phyloP scores from a whole-genome alignment of 23 tunicate genomes.

The Trididemnum nubilum region DNA sequence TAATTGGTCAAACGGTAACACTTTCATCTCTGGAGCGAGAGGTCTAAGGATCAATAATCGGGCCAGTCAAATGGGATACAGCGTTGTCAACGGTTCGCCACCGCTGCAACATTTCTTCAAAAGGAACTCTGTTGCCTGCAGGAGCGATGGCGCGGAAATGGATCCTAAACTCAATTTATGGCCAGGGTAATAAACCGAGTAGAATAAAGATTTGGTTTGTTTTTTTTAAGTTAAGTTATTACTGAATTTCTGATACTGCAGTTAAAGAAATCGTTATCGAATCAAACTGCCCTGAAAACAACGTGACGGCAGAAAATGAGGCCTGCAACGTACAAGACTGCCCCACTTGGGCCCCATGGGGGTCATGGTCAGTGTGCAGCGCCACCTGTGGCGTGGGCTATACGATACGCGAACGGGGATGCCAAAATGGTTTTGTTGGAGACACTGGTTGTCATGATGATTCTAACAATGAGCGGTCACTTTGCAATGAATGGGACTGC shows the following conservation, averaged over 20 bases:
- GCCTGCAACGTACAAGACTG: constrained; percentile 30
- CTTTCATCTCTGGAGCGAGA: too few relatives aligned
- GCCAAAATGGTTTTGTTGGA: constrained; percentile 52
- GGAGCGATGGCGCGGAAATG: too few relatives aligned
- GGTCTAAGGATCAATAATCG: too few relatives aligned
- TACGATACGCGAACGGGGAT: constrained; percentile 32
- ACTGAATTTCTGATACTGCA: neutral
- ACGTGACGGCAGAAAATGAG: neutral
- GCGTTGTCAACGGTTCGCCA: neutral
- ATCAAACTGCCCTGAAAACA: constrained; percentile 6
- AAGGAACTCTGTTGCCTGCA: too few relatives aligned
- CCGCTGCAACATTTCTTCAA: neutral
- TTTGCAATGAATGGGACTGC: constrained; percentile 62
- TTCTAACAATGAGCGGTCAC: neutral
- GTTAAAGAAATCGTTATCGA: constrained; percentile 32
- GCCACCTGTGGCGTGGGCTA: constrained; percentile 71
- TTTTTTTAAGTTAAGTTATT: too few relatives aligned
- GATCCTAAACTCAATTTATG: too few relatives aligned
- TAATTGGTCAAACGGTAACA: too few relatives aligned
- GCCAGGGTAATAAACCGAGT: too few relatives aligned
- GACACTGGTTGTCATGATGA: constrained; percentile 44
- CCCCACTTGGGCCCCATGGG: constrained; percentile 65
- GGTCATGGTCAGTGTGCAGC: constrained; percentile 66
- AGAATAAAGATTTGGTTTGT: too few relatives aligned
- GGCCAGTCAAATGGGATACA: too few relatives aligned